These are phyloP conservation scores for Morus bassanus DNA, from an alignment of 2,797 vertebrate species.

Conservation along the genomic window DNA sequence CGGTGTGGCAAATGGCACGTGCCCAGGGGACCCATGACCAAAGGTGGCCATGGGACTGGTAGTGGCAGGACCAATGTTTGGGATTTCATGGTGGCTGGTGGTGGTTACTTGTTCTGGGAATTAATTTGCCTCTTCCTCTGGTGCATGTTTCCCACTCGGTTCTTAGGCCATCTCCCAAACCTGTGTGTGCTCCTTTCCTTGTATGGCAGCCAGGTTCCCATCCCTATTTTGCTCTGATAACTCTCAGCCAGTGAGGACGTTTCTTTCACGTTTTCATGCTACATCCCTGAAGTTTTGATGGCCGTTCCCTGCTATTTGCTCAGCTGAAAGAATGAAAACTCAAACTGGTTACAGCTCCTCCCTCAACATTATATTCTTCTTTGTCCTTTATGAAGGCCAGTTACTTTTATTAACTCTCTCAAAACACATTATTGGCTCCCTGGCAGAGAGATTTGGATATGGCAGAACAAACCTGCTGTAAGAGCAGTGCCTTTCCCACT, in stretches of 20 bases:
- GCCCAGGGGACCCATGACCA: rapidly evolving
- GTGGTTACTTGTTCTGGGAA: neutral
- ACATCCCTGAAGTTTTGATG: neutral
- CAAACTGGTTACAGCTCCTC: neutral
- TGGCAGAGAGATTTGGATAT: neutral
- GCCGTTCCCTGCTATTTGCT: neutral
- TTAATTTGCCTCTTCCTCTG: neutral
- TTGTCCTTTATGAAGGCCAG: neutral
- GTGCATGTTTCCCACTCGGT: rapidly evolving
- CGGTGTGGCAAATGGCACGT: rapidly evolving
- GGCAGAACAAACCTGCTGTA: neutral
- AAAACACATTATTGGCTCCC: neutral
- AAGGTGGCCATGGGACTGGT: neutral
- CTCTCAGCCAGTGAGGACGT: rapidly evolving
- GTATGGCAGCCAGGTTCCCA: neutral
- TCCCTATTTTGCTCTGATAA: rapidly evolving
- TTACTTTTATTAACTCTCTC: conserved; percentile 34
- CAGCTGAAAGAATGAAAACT: neutral
- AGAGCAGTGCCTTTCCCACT: neutral
- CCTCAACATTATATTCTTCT: neutral
- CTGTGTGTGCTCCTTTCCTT: neutral
- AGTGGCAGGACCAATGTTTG: rapidly evolving
- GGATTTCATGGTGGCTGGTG: neutral
- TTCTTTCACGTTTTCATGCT: neutral
- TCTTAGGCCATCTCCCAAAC: neutral